Base-by-base conservation (phyloP, 2,888 invertebrate genomes). In the Rhodophaea formosa region DNA sequence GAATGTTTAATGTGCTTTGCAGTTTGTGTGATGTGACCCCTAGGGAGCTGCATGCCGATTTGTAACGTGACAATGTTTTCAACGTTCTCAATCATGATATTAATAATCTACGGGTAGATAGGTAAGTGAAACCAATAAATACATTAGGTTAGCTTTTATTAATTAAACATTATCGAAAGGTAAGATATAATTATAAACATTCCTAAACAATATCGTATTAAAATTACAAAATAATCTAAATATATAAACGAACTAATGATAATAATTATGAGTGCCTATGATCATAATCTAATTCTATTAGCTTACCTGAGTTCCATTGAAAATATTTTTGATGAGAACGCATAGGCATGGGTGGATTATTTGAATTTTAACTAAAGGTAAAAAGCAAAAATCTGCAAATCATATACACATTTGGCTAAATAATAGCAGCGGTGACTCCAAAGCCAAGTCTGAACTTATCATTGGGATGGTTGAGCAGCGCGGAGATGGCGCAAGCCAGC, bases 391-490 rank as follows among this genome's bases (percentile, higher is more conserved):
- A 23, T 23, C 5, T 23, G 23, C 23, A 23, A 23, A 3, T 23
- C 2, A 23, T 23, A 23, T 23, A 23, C n/a, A n/a, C n/a, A 23
- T 46, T 30, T 10, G 3, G 14, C 35, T 77, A 86, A 56, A 82
- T 66, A 56, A 88, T 83, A 56, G 84, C 75, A 15, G 88, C 91
- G 7, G 84, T 90, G 47, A 90, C 64, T 3, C 87, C 86, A 58
- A 91, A 89, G 0, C 91, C 91, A 0, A 91, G 84, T 39, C 88
- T 72, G 65, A 91, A 91, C 70, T 91, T 91, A 63, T 91, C 79
- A 62, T 91, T 91, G n/a, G 88, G 88, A 54, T 91, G 91, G 65
- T 91, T 91, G 54, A 90, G 83, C 0, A 91, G 80, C 0, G 89
- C 90, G 1, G 91, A 90, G 51, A 91, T 68, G 45, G 88, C 84